phyloP scores from a whole-genome alignment of 2,113 vertebrate species.

The Mus spicilegus region DNA sequence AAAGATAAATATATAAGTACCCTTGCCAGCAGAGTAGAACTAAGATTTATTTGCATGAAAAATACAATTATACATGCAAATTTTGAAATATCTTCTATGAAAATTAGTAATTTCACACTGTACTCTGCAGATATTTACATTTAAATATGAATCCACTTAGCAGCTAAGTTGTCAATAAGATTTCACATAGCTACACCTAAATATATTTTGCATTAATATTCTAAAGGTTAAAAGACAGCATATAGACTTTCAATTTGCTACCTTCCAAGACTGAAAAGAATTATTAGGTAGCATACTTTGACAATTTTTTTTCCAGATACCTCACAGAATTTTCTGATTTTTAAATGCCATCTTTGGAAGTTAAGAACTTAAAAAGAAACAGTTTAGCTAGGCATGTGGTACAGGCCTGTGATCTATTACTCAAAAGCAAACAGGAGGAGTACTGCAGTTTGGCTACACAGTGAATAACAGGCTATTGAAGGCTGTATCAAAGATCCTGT shows the following conservation, averaged over 20 bases:
- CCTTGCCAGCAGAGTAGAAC: conserved; percentile 59
- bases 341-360: not conserved
- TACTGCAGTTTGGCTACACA: no score
- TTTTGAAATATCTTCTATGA: conserved; percentile 73
- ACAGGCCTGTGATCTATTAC: not conserved
- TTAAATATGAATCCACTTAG: conserved; percentile 79
- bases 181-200: conserved; percentile 62
- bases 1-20: conserved; percentile 68
- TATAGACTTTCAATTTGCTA: conserved; percentile 42
- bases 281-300: conserved; percentile 39
- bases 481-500: not conserved
- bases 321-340: not conserved
- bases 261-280: conserved; percentile 17
- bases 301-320: not conserved
- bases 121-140: conserved; percentile 74
- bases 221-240: conserved; percentile 70
- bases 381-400: not conserved
- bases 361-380: not conserved
- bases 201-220: conserved; percentile 74
- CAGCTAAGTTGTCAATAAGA: conserved; percentile 75
- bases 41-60: conserved; percentile 68
- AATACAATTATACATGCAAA: conserved; percentile 80
- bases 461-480: accelerated
- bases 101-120: conserved; percentile 73
- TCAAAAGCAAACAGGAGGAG: not conserved